Conservation (phyloP, 23 tunicate species). For the Aplidium turbinatum region DNA sequence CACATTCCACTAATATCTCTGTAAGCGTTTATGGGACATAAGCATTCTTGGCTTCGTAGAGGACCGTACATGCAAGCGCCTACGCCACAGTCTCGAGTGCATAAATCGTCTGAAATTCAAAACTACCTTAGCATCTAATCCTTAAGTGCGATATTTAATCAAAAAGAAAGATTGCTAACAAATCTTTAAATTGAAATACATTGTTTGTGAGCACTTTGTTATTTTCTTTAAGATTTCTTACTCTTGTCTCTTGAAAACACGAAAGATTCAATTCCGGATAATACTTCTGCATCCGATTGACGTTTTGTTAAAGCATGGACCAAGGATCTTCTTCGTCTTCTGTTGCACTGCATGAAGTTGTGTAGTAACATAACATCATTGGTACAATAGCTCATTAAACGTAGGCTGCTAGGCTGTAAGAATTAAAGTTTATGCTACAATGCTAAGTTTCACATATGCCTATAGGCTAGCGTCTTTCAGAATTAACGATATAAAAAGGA, state of each 20-base stretch:
- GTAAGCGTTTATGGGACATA: neutral
- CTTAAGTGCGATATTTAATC: too few relatives aligned
- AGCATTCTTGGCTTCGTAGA: constrained; percentile 15
- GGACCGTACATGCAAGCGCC: constrained; percentile 20
- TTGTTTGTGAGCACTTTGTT: too few relatives aligned
- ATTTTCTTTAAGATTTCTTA: neutral
- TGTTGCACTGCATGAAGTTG: neutral
- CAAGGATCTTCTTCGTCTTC: neutral
- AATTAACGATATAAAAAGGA: too few relatives aligned
- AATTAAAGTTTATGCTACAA: too few relatives aligned
- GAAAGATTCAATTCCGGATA: constrained; percentile 12
- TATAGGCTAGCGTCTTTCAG: too few relatives aligned
- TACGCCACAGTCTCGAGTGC: constrained; percentile 23
- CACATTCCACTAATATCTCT: constrained; percentile 18
- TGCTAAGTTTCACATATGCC: too few relatives aligned
- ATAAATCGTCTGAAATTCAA: constrained; percentile 11
- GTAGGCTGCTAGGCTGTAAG: too few relatives aligned
- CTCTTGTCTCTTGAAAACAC: constrained; percentile 13
- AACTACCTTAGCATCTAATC: neutral
- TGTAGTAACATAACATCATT: neutral
- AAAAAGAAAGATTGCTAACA: too few relatives aligned
- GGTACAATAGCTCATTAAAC: too few relatives aligned
- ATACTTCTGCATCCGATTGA: neutral
- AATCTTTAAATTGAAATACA: too few relatives aligned
- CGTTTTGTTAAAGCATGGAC: neutral